Evolutionary conservation across 2,888 invertebrate species (phyloP).

Genomic region (Salpingus planirostris): DNA sequence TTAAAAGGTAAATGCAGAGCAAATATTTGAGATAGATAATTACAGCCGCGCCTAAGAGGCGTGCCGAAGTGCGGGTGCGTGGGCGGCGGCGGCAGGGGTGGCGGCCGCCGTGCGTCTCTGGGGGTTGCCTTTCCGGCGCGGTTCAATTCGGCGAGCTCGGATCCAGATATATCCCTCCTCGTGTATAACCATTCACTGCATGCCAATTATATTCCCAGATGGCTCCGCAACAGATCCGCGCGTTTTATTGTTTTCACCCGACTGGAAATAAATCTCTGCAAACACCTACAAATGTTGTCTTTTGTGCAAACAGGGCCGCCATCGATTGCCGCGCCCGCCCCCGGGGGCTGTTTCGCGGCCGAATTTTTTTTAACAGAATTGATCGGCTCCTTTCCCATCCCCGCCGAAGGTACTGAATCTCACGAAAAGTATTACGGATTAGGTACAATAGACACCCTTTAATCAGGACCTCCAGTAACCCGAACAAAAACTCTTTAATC

Average conservation of each 20-base stretch:
- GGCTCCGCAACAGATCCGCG: constrained; percentile 5
- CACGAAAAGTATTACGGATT: no score
- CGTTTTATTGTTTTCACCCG: constrained; percentile 12
- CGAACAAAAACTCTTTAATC: no score
- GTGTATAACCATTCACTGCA: constrained; percentile 11
- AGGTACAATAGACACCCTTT: no score
- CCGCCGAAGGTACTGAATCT: no score
- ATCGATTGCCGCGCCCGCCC: no score
- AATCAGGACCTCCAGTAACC: no score
- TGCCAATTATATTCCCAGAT: constrained; percentile 17
- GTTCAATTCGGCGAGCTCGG: constrained; percentile 13
- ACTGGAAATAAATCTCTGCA: constrained; percentile 10
- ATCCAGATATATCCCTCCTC: constrained; percentile 9
- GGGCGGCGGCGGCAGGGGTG: constrained; percentile 13
- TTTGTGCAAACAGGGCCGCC: constrained; percentile 1
- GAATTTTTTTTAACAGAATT: no score
- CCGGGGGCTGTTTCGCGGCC: no score
- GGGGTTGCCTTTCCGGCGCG: constrained; percentile 19
- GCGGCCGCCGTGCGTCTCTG: constrained; percentile 22
- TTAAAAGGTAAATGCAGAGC: constrained; percentile 41
- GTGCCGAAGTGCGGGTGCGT: constrained; percentile 21
- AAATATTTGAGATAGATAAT: constrained; percentile 42
- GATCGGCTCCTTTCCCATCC: no score
- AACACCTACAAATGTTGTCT: constrained; percentile 8
- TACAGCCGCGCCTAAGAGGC: constrained; percentile 40